Evolutionary conservation across 2,888 invertebrate species (phyloP), one percentile per base, ranked within the genome.

Genomic region (Ischnura elegans): DNA sequence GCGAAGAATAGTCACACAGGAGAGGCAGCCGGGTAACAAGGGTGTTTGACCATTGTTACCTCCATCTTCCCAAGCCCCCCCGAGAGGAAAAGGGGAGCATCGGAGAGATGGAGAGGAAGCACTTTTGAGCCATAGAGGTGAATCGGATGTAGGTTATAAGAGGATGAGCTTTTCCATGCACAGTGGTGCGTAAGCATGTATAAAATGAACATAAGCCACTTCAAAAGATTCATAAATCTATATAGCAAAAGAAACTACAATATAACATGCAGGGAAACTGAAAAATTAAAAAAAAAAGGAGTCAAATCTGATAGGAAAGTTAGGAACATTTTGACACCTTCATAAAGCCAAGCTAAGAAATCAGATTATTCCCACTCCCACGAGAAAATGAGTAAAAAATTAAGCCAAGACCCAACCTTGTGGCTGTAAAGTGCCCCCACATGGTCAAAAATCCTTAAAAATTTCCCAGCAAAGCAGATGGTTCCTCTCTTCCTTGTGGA

Each of bases 21-120:
- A 97, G 97, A 97, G 97, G 96, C 97, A 97, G 96, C 96, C 96
- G 94, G 95, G 95, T 96, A 93, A 93, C 93, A 97, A 97, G 97
- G 97, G 97, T 97, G 97, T 97, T 97, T 97, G 97, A 97, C 97
- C 97, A 97, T 97, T 96, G 96, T 94, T 87, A 93, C 87, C 93
- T 93, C 93, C 93, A 93, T 87, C 90, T 90, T 55, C 90, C 90
- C 61, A 55, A 36, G 61, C 55, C 55, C 55, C 90, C 61, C 61
- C 90, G 90, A 55, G 90, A 43, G 61, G 61, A 43, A 36, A 19
- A 90, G 90, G 47, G 90, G 90, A 43, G 90, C 36, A 43, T 90
- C 90, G 21, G 90, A 55, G 61, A 90, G 90, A 93, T 87, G 85
- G 93, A 94, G 61, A 47, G 94, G 94, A 94, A 94, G 94, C 94